Percentiles rank a stretch among this genome's conserved stretches.
phyloP scores from a whole-genome alignment of 2,113 vertebrate species.

The Glareola pratincola region DNA sequence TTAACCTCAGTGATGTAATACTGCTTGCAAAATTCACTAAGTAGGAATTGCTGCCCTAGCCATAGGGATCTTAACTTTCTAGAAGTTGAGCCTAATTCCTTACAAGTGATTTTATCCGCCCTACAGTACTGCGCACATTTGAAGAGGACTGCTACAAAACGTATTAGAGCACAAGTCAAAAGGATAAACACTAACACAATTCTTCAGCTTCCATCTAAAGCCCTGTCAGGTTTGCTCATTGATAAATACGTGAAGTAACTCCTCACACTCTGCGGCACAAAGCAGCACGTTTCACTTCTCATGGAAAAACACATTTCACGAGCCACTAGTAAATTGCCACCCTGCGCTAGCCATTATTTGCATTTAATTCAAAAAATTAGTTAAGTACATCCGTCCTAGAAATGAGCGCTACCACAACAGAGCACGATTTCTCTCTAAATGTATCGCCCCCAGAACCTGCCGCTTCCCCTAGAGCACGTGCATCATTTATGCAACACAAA shows the following conservation, averaged over 20 bases:
- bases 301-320: background rate
- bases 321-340: background rate
- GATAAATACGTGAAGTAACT: background rate
- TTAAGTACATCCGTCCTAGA: background rate
- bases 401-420: background rate
- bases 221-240: background rate
- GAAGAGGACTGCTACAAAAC: background rate
- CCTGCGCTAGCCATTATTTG: background rate
- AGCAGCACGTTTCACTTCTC: background rate
- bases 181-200: background rate
- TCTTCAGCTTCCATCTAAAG: background rate
- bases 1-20: background rate
- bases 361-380: background rate
- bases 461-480: background rate
- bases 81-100: background rate
- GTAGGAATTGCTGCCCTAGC: background rate
- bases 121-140: background rate
- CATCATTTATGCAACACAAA: background rate
- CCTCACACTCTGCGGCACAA: background rate
- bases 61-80: background rate
- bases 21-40: background rate
- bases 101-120: background rate
- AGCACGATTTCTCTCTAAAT: background rate
- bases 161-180: background rate
- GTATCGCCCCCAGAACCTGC: background rate